Evolutionary conservation across 2,888 invertebrate genomes (phyloP).

Genomic region (Ichneumoninae sp.): DNA sequence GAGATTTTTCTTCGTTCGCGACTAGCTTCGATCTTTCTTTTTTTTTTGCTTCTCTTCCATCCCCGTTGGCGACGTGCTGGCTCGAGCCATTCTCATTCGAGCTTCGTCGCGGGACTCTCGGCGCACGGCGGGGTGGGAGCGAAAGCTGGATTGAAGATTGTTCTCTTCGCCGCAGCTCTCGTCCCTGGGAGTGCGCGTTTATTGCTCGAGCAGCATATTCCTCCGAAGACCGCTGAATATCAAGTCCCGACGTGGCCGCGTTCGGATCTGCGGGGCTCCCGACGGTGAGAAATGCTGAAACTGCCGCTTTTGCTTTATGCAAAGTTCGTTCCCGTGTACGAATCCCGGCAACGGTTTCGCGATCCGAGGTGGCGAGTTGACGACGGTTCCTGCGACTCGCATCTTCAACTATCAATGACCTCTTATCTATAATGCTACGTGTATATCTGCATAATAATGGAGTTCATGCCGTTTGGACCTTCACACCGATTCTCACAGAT

Average conservation of each 20-base stretch:
- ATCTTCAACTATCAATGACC: background rate
- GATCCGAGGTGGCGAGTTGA: background rate
- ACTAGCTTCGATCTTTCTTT: background rate
- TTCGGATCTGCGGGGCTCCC: background rate
- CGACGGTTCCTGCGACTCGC: background rate
- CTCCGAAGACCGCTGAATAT: background rate
- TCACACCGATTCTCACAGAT: background rate
- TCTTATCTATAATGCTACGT: background rate
- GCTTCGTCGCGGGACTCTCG: slow-evolving; percentile 5
- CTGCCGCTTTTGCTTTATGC: slow-evolving; percentile 4
- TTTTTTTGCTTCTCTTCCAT: background rate
- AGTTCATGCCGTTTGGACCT: background rate
- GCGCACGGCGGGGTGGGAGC: background rate
- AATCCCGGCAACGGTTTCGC: background rate
- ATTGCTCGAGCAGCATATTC: slow-evolving; percentile 8
- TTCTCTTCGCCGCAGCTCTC: slow-evolving; percentile 9
- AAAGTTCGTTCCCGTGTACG: background rate
- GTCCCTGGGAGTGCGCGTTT: slow-evolving; percentile 17
- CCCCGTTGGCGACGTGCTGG: background rate
- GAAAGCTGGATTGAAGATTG: background rate
- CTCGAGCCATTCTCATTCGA: background rate
- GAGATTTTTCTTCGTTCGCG: background rate
- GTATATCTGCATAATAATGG: background rate
- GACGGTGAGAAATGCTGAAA: background rate
- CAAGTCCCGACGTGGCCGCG: background rate